A percentile compares a stretch with the other conserved stretches of the same genome.
Evolutionary conservation across 2,797 vertebrate genomes (phyloP).

Genomic region (Sebastes cheni): DNA sequence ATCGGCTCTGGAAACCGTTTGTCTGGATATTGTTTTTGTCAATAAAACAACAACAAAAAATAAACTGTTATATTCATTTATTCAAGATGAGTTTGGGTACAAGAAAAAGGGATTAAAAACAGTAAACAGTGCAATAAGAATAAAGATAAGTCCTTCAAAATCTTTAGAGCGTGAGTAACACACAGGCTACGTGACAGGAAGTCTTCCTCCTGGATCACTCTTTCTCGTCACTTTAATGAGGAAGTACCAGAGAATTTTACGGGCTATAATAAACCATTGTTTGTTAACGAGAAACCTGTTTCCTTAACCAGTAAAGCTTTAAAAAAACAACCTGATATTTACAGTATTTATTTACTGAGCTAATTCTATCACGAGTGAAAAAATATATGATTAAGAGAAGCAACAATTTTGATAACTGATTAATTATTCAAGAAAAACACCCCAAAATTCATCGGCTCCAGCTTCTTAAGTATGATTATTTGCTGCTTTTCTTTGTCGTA

Average conservation of each 20-base stretch:
- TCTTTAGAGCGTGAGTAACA: background rate
- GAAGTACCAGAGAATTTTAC: background rate
- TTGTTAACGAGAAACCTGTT: background rate
- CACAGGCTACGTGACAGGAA: background rate
- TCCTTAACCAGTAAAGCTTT: background rate
- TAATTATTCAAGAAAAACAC: background rate
- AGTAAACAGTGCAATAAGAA: background rate
- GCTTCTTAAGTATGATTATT: background rate
- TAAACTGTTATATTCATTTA: background rate
- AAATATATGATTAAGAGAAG: background rate
- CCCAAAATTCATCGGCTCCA: background rate
- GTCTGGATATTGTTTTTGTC: slow-evolving; percentile 52
- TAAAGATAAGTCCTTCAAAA: background rate
- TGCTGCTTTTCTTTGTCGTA: background rate
- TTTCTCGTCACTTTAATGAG: background rate
- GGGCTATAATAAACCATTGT: background rate
- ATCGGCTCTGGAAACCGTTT: slow-evolving; percentile 18
- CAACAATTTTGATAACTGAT: background rate
- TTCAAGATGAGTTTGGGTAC: background rate
- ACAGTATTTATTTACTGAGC: slow-evolving; percentile 14
- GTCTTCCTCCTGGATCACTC: background rate
- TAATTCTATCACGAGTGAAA: background rate
- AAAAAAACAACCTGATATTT: background rate
- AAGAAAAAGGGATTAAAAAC: background rate
- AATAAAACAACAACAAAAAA: slow-evolving; percentile 51